Percentiles rank a stretch among this genome's conserved stretches.
Evolutionary conservation across 2,797 vertebrate species (phyloP).

Genomic region (Masticophis lateralis): DNA sequence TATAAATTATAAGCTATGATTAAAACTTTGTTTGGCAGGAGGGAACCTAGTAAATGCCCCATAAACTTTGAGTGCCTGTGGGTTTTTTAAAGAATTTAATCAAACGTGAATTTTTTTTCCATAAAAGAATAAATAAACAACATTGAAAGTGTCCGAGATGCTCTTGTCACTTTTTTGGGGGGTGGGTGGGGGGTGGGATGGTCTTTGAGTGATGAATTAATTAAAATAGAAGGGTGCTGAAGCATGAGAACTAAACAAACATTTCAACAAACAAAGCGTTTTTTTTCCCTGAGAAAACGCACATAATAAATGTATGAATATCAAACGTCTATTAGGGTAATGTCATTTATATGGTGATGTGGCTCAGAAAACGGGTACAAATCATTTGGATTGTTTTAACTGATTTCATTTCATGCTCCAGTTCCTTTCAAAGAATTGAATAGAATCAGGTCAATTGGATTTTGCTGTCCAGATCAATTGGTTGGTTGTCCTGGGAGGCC

Average conservation of each 20-base stretch:
- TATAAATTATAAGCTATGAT: not conserved
- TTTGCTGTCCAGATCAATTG: not conserved
- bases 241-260: not conserved
- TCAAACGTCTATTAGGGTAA: not conserved
- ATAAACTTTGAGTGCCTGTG: not conserved
- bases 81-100: not conserved
- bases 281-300: not conserved
- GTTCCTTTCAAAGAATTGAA: not conserved
- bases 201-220: not conserved
- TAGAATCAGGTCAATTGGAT: not conserved
- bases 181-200: accelerated
- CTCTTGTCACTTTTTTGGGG: not conserved
- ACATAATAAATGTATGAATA: not conserved
- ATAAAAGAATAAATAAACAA: not conserved
- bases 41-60: not conserved
- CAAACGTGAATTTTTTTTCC: not conserved
- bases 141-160: not conserved
- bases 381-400: not conserved
- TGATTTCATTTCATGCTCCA: not conserved
- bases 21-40: not conserved
- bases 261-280: not conserved
- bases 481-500: not conserved
- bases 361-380: not conserved
- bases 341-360: not conserved
- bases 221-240: not conserved